Evolutionary conservation across 2,113 vertebrate species (phyloP).

Genomic region (Micromys minutus): DNA sequence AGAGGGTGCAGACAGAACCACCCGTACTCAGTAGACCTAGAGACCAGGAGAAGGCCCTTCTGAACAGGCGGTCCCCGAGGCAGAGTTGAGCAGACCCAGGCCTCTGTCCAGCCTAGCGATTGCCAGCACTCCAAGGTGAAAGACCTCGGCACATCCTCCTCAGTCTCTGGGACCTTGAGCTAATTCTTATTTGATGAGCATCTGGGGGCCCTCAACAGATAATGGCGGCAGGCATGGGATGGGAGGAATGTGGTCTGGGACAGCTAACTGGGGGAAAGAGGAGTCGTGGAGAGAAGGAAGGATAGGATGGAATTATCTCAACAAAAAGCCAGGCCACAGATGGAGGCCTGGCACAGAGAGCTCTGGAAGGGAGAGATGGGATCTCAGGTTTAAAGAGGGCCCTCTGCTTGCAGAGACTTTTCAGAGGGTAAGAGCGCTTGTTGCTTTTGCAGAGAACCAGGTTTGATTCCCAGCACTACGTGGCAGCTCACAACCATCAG

Average conservation of each 20-base stretch:
- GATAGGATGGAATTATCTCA: not conserved
- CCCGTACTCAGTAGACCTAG: not conserved
- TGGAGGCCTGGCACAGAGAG: not conserved
- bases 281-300: not conserved
- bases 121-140: not conserved
- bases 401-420: too few relatives aligned
- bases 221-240: fast-evolving
- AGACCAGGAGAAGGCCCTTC: not conserved
- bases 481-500: not conserved
- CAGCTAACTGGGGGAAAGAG: fast-evolving
- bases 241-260: fast-evolving
- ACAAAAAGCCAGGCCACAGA: not conserved
- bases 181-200: not conserved
- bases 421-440: not conserved
- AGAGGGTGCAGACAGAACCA: not conserved
- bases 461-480: not conserved
- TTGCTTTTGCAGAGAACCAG: not conserved
- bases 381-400: too few relatives aligned
- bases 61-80: not conserved
- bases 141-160: not conserved
- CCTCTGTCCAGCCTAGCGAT: not conserved
- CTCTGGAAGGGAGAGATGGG: not conserved
- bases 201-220: not conserved
- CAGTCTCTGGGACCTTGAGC: not conserved
- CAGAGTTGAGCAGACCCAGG: not conserved